Base-by-base conservation (phyloP, 2,113 vertebrate species). In the Anolis carolinensis region DNA sequence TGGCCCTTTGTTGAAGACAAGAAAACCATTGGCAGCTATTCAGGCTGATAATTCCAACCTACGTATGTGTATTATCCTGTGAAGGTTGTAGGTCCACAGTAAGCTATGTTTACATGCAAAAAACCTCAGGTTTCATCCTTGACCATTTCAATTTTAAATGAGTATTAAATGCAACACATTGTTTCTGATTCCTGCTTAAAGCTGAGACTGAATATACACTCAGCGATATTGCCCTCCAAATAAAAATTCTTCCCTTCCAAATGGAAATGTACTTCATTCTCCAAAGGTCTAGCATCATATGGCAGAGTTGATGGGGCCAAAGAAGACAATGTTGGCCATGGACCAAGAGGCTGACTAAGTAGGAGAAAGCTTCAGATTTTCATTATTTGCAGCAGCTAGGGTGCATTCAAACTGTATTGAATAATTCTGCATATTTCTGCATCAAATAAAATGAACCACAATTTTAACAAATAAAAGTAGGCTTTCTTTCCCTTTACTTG, bases 401-500 rank as follows among this genome's bases (percentile, higher is more conserved):
- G 52, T 27, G 84, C 0, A 0, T 44, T 52, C 16, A 63, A 39
- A 23, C 73, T 23, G 77, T 59, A 36, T 32, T 50, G 68, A 92
- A 90, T 89, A 90, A 63, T 79, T 81, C 50, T 94, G 87, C 86
- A 16, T 84, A 90, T 93, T 92, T 93, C 73, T 78, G 23, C 55
- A 82, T 27, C 39, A 78, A 94, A 87, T 79, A 93, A 85, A 94
- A 89, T 67, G 52, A 84, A 95, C 86, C 67, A 9, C 62, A 67
- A 3, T 78, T 90, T 76, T 91, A 89, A 50, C 90, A 2, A 18
- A 3, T 4, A 18, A 18, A 18, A 18, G 86, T 88, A 86, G 63
- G 72, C 8, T 81, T 39, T 86, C 91, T 95, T 75, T 74, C 59
- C 79, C 27, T 88, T 16, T 91, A 79, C 93, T 93, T 95, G 87